Percentiles rank a stretch among this genome's conserved stretches.
These are phyloP conservation scores for Apodemus agrarius DNA, from an alignment of 2,797 vertebrate genomes.

Conservation along the genomic window DNA sequence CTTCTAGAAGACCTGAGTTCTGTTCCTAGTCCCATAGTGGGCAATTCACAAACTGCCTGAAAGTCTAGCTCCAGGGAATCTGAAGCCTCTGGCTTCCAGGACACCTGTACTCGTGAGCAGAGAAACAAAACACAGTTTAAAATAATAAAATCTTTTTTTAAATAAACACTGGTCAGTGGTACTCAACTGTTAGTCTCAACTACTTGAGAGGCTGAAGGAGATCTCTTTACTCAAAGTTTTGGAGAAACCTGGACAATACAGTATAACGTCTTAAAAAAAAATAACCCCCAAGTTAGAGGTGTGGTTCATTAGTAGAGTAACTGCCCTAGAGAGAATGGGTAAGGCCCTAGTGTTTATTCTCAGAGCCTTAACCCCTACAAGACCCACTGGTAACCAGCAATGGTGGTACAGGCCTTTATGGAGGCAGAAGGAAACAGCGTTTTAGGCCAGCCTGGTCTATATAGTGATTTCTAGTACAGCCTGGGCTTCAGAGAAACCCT, in stretches of 20 bases:
- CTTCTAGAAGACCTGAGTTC: not conserved
- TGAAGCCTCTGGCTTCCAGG: not conserved
- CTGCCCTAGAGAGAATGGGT: not conserved
- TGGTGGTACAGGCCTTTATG: not conserved
- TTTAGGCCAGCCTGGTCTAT: not conserved
- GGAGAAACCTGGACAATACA: not conserved
- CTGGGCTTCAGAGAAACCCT: not conserved
- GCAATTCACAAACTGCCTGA: not conserved
- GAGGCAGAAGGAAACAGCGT: not conserved
- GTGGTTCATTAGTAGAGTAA: not conserved
- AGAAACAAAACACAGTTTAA: not conserved
- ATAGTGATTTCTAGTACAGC: not conserved
- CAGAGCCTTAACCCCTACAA: not conserved
- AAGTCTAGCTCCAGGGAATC: not conserved
- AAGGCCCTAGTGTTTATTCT: not conserved
- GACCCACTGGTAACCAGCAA: not conserved
- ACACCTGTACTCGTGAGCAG: not conserved
- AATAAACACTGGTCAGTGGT: not conserved
- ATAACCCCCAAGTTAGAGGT: not conserved
- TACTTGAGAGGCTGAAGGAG: not conserved
- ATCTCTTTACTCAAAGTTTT: not conserved
- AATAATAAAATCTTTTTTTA: not conserved
- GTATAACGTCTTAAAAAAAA: not conserved
- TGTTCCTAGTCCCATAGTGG: not conserved
- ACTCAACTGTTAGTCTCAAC: not conserved